Evolutionary conservation across 1,140 invertebrate genomes (phyloP).

Genomic region (Megathymus violae): DNA sequence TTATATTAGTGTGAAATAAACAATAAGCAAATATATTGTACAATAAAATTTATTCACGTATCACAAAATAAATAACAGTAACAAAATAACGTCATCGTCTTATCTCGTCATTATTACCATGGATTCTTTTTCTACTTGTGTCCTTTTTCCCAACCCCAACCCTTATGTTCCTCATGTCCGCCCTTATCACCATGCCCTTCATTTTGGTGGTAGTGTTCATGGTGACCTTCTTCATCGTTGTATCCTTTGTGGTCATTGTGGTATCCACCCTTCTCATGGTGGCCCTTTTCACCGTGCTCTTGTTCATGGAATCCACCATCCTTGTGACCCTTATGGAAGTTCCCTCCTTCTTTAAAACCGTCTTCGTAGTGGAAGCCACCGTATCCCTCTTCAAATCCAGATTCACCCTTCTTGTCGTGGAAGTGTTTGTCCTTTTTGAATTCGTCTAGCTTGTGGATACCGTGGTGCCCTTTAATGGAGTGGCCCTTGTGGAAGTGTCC

Average conservation of each 20-base stretch:
- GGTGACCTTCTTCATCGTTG: conserved; percentile 83
- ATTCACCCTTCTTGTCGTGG: conserved; percentile 90
- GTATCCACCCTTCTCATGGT: conserved; percentile 86
- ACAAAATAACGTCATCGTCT: conserved; percentile 54
- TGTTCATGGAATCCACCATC: conserved; percentile 87
- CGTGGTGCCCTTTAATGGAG: conserved; percentile 90
- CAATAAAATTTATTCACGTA: conserved; percentile 59
- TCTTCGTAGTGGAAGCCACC: conserved; percentile 87
- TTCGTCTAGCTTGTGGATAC: conserved; percentile 90
- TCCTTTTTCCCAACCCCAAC: conserved; percentile 82
- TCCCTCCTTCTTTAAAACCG: conserved; percentile 86
- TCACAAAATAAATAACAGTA: conserved; percentile 79
- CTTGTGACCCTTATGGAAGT: conserved; percentile 88
- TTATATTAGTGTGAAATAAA: too few species aligned
- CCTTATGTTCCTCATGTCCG: conserved; percentile 82
- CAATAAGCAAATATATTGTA: conserved; percentile 29
- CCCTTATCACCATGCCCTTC: conserved; percentile 86
- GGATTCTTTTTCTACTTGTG: conserved; percentile 68
- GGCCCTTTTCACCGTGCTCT: conserved; percentile 88
- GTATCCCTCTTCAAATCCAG: conserved; percentile 87
- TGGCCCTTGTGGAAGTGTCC: conserved; percentile 90
- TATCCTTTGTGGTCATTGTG: conserved; percentile 71
- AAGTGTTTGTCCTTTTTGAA: conserved; percentile 85
- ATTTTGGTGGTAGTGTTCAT: conserved; percentile 84
- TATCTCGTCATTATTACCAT: conserved; percentile 28